Evolutionary conservation across 2,888 invertebrate species (phyloP).

Genomic region (Ormyrus nitidulus): DNA sequence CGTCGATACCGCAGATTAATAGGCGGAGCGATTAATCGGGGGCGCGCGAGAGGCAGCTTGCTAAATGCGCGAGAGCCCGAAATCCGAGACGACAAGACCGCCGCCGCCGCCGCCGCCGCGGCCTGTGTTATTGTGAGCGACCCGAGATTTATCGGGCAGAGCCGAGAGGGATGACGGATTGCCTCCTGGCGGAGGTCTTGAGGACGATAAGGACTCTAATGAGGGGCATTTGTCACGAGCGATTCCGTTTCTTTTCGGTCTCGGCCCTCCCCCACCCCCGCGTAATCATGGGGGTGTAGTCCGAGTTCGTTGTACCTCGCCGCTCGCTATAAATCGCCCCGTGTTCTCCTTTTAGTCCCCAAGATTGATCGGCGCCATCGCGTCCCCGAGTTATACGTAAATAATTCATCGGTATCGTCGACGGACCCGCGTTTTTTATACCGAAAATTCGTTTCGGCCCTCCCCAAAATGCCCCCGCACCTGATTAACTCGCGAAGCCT

Average conservation of each 20-base stretch:
- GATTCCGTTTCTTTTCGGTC: not conserved
- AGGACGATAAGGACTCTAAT: slow-evolving; percentile 35
- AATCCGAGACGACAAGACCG: slow-evolving; percentile 31
- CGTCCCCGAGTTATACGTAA: too few species aligned
- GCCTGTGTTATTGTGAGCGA: not conserved
- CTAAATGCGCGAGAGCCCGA: not conserved
- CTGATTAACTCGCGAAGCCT: too few species aligned
- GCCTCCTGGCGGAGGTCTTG: slow-evolving; percentile 9
- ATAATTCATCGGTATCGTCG: too few species aligned
- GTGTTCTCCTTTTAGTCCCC: too few species aligned
- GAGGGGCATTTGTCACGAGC: slow-evolving; percentile 24
- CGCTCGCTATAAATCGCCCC: too few species aligned
- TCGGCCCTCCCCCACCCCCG: not conserved
- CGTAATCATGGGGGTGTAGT: not conserved
- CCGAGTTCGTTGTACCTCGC: too few species aligned
- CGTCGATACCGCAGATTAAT: slow-evolving; percentile 50
- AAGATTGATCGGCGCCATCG: too few species aligned
- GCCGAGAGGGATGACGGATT: slow-evolving; percentile 24
- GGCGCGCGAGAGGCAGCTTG: not conserved
- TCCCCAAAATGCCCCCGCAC: too few species aligned
- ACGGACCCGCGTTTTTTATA: too few species aligned
- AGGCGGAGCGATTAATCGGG: slow-evolving; percentile 36
- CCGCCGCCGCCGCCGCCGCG: not conserved
- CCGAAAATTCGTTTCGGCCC: too few species aligned
- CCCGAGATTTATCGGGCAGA: slow-evolving; percentile 12